Percentiles rank a stretch among this genome's conserved stretches.
phyloP scores from a whole-genome alignment of 2,113 vertebrate species.

The Callaeas wilsoni region DNA sequence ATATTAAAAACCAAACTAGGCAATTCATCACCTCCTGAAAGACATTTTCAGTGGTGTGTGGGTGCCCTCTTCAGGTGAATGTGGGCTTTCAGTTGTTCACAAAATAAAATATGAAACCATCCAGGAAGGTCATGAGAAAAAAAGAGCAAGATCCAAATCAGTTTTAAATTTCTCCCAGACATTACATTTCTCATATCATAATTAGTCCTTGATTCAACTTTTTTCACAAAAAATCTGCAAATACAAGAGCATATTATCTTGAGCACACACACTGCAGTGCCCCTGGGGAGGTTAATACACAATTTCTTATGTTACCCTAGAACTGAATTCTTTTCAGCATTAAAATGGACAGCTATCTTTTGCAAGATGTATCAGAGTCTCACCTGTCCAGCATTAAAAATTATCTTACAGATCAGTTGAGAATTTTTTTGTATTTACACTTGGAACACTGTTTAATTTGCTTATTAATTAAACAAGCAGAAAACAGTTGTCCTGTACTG shows the following conservation, averaged over 20 bases:
- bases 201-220: background rate
- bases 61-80: conserved; percentile 63
- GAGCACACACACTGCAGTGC: background rate
- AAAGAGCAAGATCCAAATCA: background rate
- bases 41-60: background rate
- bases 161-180: background rate
- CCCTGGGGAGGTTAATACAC: background rate
- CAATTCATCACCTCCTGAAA: background rate
- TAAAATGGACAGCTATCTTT: background rate
- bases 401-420: background rate
- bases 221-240: background rate
- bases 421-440: background rate
- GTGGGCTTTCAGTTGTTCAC: background rate
- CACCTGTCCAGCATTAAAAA: background rate
- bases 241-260: background rate
- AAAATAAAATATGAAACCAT: background rate
- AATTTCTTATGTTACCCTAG: background rate
- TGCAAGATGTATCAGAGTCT: background rate
- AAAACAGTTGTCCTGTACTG: background rate
- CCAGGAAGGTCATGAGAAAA: background rate
- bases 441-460: background rate
- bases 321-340: background rate
- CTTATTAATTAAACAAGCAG: background rate
- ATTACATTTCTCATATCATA: background rate
- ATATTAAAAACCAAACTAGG: background rate